A percentile compares a stretch with the other conserved stretches of the same genome.
Evolutionary conservation across 2,888 invertebrate genomes (phyloP).

Genomic region (Quadroppia sp.): DNA sequence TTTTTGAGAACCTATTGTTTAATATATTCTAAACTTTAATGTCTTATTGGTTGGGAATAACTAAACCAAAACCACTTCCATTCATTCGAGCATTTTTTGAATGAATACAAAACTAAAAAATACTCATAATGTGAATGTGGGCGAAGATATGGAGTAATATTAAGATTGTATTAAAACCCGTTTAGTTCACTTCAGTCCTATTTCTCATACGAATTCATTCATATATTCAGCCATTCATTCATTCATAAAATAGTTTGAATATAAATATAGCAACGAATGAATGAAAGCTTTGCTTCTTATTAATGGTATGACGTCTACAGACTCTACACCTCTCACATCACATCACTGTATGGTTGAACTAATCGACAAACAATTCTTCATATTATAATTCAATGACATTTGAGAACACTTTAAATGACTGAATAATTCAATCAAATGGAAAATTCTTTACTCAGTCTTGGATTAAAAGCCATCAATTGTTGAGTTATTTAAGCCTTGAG

Average conservation of each 20-base stretch:
- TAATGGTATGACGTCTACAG: constrained; percentile 22
- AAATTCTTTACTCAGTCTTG: no score
- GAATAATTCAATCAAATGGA: not conserved
- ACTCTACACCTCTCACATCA: not conserved
- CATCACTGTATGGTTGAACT: constrained; percentile 1
- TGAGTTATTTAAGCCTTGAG: no score
- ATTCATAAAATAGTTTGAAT: constrained; percentile 24
- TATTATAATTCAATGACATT: constrained; percentile 16
- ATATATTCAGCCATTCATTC: constrained; percentile 17
- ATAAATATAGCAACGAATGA: constrained; percentile 17
- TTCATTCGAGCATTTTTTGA: not conserved
- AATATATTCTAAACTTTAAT: not conserved
- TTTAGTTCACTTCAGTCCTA: constrained; percentile 3
- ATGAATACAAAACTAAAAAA: not conserved
- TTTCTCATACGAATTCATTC: constrained; percentile 26
- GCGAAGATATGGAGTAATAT: constrained; percentile 10
- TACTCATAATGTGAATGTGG: not conserved
- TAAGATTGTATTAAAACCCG: constrained; percentile 29
- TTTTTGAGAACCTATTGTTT: not conserved
- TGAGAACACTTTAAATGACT: not conserved
- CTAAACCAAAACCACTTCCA: not conserved
- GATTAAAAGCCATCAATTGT: no score
- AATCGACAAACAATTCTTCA: not conserved
- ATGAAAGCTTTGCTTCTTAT: not conserved
- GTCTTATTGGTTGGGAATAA: not conserved